Evolutionary conservation across 2,113 vertebrate species (phyloP), one percentile per base, ranked within the genome.

Genomic region (Rhynchomys soricoides): DNA sequence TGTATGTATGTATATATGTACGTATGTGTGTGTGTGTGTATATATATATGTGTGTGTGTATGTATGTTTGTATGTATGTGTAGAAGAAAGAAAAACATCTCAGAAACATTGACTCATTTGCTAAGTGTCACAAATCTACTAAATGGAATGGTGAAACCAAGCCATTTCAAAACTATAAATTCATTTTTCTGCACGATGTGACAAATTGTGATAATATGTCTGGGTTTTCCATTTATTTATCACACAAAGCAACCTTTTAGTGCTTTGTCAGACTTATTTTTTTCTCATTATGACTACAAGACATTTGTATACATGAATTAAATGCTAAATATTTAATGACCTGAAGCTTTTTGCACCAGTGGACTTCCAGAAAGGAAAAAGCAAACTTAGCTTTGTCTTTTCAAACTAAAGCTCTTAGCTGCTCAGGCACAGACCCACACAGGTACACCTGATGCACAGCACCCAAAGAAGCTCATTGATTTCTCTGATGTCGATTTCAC

Each of bases 381-480:
- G 29, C 62, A 94, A 96, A 81, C 83, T 66, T 68, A 71, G 70
- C 82, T 87, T 81, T 89, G 3, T 45, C 86, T 93, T 92, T 86
- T 48, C 70, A 78, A 75, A 86, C 57, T 77, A 50, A 95, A 93
- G 57, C 19, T 88, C 64, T 59, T 77, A 83, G 79, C 82, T 31
- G 24, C 24, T 57, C 57, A 91, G 89, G 73, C 34, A 62, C 2
- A 50, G 12, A 52, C 55, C 34, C 40, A 88, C 1, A 37, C 40
- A 90, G 40, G 40, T 86, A 90, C 12, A 29, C n/a, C n/a, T 37
- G 40, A 93, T 31, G 86, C 86, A 86, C 0, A 79, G 37, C 5
- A 48, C 17, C 75, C 48, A 64, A 34, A 89, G 89, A 48, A 89
- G 48, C 9, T 75, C 71, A 57, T 26, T 31, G 68, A 88, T 77